Percentiles rank a stretch among this genome's conserved stretches.
phyloP scores from a whole-genome alignment of 2,113 vertebrate genomes.

The Lophura nycthemera region DNA sequence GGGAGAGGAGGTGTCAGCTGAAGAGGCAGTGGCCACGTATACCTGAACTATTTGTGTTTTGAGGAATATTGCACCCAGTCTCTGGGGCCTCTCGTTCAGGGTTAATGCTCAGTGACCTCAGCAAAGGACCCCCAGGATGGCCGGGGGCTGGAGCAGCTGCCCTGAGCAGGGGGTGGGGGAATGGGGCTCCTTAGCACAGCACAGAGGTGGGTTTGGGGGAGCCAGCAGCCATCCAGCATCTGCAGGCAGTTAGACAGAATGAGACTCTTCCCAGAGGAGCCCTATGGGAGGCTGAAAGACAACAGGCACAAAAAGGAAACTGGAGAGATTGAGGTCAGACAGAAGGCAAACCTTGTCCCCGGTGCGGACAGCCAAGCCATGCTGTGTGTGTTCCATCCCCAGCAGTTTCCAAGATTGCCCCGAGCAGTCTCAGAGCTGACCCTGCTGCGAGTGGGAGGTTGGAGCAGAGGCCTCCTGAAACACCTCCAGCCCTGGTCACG shows the following conservation, averaged over 20 bases:
- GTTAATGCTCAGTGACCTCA: background rate
- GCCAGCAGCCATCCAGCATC: background rate
- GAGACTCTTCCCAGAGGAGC: background rate
- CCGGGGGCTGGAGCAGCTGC: background rate
- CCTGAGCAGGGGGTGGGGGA: background rate
- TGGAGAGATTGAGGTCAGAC: background rate
- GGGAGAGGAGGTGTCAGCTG: fast-evolving
- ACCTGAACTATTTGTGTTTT: background rate
- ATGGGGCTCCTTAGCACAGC: background rate
- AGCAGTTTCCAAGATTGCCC: background rate
- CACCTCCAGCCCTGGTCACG: background rate
- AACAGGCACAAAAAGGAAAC: background rate
- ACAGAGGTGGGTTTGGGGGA: background rate
- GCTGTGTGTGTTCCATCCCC: background rate
- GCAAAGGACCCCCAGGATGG: background rate
- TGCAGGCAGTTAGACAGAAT: background rate
- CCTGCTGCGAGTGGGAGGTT: conserved; percentile 34
- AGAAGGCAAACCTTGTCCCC: background rate
- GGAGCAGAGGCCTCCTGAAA: background rate
- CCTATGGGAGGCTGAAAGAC: background rate
- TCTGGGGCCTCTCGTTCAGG: background rate
- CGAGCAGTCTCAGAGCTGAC: conserved; percentile 2
- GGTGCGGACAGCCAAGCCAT: background rate
- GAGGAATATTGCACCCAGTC: background rate
- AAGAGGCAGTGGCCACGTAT: fast-evolving